These are phyloP conservation scores for Alligator mississippiensis DNA, from an alignment of 2,113 vertebrate species.

Conservation along the genomic window DNA sequence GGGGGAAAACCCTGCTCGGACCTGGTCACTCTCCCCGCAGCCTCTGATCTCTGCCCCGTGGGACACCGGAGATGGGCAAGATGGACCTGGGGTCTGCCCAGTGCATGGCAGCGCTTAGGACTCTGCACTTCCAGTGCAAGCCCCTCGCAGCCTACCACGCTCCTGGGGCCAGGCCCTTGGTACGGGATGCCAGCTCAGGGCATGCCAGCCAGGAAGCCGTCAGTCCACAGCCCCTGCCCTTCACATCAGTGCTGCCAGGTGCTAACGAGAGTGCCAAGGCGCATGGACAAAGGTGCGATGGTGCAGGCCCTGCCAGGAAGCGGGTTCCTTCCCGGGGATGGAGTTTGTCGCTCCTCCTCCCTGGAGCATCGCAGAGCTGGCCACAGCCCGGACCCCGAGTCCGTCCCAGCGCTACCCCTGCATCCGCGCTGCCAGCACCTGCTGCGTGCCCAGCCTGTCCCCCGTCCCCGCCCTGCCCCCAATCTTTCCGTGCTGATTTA, in stretches of 20 bases:
- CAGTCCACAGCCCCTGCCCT: fast-evolving
- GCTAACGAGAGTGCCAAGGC: neutral
- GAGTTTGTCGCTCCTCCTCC: no score
- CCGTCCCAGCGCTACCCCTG: neutral
- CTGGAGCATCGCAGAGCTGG: no score
- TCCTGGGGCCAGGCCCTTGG: neutral
- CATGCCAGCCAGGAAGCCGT: neutral
- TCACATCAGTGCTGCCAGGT: neutral
- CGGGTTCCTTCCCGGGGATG: neutral
- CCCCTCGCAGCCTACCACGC: no score
- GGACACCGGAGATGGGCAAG: no score
- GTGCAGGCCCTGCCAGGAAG: no score
- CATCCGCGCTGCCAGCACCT: neutral
- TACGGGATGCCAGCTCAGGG: neutral
- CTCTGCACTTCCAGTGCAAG: no score
- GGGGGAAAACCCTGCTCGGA: no score
- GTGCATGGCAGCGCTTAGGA: no score
- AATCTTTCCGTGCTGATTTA: conserved; percentile 36
- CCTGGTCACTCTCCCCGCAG: no score
- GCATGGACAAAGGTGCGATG: neutral
- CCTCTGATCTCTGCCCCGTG: no score
- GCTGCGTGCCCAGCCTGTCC: neutral
- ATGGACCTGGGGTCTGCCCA: no score
- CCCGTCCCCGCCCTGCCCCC: neutral
- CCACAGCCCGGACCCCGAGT: no score